Percentiles rank a stretch among this genome's conserved stretches.
Evolutionary conservation across 2,888 invertebrate genomes (phyloP).

Genomic region (Tridacna crocea): DNA sequence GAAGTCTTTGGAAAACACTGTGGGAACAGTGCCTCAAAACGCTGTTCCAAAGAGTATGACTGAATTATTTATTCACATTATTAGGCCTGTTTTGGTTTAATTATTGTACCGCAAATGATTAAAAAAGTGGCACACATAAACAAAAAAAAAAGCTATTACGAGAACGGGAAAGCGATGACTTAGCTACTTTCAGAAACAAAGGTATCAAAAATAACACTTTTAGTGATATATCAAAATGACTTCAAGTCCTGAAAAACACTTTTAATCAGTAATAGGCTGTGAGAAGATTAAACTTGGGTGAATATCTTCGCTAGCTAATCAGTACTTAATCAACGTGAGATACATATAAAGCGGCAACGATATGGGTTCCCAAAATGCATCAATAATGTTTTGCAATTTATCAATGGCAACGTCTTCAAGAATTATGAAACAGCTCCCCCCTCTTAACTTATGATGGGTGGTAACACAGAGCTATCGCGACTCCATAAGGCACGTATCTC

Average conservation of each 20-base stretch:
- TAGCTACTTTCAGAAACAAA: too few relatives aligned
- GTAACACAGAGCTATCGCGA: constrained; percentile 11
- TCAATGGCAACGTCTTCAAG: constrained; percentile 22
- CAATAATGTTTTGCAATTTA: constrained; percentile 45
- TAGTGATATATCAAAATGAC: constrained; percentile 3
- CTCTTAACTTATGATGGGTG: constrained; percentile 17
- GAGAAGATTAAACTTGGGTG: constrained; percentile 12
- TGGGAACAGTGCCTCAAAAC: too few relatives aligned
- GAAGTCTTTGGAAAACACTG: too few relatives aligned
- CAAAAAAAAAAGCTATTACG: too few relatives aligned
- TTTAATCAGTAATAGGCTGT: constrained; percentile 13
- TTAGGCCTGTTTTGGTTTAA: too few relatives aligned
- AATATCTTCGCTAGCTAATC: neutral
- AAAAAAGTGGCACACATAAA: too few relatives aligned
- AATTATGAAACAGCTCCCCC: constrained; percentile 14
- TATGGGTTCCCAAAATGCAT: constrained; percentile 31
- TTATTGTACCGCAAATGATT: too few relatives aligned
- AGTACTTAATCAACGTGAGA: constrained; percentile 15
- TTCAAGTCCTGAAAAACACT: neutral
- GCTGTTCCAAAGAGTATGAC: too few relatives aligned
- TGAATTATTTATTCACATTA: too few relatives aligned
- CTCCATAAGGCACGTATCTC: constrained; percentile 31
- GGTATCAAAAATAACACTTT: neutral
- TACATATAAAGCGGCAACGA: neutral
- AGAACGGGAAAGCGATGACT: too few relatives aligned